Evolutionary conservation across 23 tunicate genomes (phyloP).

Genomic region (Halocynthia roretzi): DNA sequence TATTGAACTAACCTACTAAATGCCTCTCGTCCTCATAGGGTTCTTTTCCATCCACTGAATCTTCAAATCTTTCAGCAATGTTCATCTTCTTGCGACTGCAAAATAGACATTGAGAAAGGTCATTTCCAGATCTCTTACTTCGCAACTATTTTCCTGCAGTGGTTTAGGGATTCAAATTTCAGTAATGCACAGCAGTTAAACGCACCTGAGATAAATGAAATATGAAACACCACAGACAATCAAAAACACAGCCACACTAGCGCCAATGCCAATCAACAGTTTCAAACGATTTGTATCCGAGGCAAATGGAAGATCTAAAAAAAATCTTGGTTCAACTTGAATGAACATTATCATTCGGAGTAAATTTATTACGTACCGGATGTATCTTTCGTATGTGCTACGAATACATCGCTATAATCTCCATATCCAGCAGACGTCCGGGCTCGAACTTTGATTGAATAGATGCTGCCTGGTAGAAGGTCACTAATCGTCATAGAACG

Average conservation of each 20-base stretch:
- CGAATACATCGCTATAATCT: conserved; percentile 19
- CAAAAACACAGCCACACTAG: neutral
- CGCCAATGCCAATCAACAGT: conserved; percentile 6
- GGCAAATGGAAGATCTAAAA: neutral
- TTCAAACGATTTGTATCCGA: neutral
- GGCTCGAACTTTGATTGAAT: conserved; percentile 35
- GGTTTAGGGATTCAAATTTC: neutral
- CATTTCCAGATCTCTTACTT: too few relatives aligned
- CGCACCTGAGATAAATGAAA: conserved; percentile 5
- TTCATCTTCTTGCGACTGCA: neutral
- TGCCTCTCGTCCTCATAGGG: neutral
- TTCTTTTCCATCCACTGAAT: neutral
- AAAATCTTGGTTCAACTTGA: neutral
- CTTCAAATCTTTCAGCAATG: conserved; percentile 3
- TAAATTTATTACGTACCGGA: neutral
- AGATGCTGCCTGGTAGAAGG: conserved; percentile 30
- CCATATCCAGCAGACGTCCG: conserved; percentile 49
- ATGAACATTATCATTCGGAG: neutral
- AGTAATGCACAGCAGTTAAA: neutral
- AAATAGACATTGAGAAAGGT: neutral
- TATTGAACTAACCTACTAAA: neutral
- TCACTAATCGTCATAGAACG: conserved; percentile 2
- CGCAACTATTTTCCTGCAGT: neutral
- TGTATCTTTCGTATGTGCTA: conserved; percentile 6
- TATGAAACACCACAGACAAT: neutral